Evolutionary conservation across 2,797 vertebrate genomes (phyloP).

Genomic region (Melanotaenia nigrans): DNA sequence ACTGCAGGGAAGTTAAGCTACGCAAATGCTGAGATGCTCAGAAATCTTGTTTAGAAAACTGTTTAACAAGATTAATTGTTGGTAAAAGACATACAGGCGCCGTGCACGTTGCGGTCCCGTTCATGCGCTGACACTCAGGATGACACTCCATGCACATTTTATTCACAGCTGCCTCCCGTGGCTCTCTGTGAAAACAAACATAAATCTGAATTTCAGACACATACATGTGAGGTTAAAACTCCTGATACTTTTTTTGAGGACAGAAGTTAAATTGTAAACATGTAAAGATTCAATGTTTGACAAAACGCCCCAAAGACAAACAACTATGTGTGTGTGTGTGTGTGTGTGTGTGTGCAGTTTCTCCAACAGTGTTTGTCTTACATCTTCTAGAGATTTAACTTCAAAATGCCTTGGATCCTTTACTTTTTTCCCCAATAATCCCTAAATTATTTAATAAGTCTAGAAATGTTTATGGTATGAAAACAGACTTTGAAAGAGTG

Average conservation of each 20-base stretch:
- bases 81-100: constrained; percentile 85
- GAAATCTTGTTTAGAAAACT: background rate
- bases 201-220: constrained; percentile 47
- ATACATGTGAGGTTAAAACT: constrained; percentile 38
- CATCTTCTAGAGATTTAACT: constrained; percentile 40
- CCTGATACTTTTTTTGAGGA: constrained; percentile 38
- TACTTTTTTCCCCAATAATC: constrained; percentile 37
- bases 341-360: constrained; percentile 38
- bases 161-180: constrained; percentile 85
- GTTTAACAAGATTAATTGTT: background rate
- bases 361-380: constrained; percentile 56
- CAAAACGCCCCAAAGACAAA: constrained; percentile 69
- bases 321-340: constrained; percentile 44
- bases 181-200: constrained; percentile 82
- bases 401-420: constrained; percentile 45
- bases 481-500: constrained; percentile 50
- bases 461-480: constrained; percentile 49
- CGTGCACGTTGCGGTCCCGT: constrained; percentile 85
- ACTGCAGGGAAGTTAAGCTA: constrained; percentile 10
- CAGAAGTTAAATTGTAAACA: constrained; percentile 73
- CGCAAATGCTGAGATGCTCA: constrained; percentile 26
- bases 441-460: constrained; percentile 32
- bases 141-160: constrained; percentile 90
- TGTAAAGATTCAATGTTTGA: constrained; percentile 71
- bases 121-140: constrained; percentile 86